Conservation (phyloP, 2,113 vertebrate genomes). For the Oxyura jamaicensis region DNA sequence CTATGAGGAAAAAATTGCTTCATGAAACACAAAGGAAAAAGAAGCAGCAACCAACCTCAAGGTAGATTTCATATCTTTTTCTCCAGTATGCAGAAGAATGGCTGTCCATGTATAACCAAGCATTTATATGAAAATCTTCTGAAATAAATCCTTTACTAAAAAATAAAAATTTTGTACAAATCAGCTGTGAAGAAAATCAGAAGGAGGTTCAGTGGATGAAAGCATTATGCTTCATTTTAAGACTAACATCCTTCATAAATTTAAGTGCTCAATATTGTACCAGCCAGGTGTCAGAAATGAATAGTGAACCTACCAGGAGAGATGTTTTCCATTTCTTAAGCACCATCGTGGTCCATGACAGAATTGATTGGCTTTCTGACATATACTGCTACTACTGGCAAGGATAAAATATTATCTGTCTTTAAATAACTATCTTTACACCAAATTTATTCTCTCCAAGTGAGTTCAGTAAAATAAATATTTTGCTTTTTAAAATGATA, state of each 20-base stretch:
- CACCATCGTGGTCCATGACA: constrained; percentile 49
- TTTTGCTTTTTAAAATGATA: constrained; percentile 41
- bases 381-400: constrained; percentile 50
- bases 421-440: constrained; percentile 43
- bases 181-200: constrained; percentile 48
- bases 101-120: constrained; percentile 10
- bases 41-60: not conserved
- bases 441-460: constrained; percentile 34
- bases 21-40: constrained; percentile 4
- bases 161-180: constrained; percentile 39
- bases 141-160: constrained; percentile 50
- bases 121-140: constrained; percentile 45
- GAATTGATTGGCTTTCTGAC: constrained; percentile 72
- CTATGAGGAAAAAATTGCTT: not conserved
- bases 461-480: constrained; percentile 14
- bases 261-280: constrained; percentile 72
- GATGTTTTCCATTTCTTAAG: constrained; percentile 77
- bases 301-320: constrained; percentile 69
- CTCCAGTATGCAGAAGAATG: constrained; percentile 11
- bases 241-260: constrained; percentile 75
- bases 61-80: not conserved
- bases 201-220: constrained; percentile 43
- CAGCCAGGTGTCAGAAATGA: constrained; percentile 75
- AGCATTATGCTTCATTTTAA: constrained; percentile 78
- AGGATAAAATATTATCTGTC: constrained; percentile 39